phyloP scores from a whole-genome alignment of 2,113 vertebrate genomes.

The Aythya baeri region DNA sequence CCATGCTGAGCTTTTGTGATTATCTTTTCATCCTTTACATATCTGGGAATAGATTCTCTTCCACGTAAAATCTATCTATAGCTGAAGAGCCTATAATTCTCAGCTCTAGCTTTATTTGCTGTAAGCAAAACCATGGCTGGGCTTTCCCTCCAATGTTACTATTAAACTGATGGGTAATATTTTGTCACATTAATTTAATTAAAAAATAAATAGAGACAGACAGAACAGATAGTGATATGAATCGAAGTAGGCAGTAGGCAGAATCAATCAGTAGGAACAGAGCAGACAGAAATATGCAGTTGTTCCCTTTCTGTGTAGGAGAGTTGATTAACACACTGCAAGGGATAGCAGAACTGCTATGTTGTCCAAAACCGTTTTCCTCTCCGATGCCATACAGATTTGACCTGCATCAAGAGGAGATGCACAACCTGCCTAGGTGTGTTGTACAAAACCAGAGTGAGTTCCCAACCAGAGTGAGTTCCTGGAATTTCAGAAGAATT shows the following conservation, averaged over 20 bases:
- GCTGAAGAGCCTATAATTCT: background rate
- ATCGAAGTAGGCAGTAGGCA: background rate
- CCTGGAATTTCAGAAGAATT: background rate
- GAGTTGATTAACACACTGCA: background rate
- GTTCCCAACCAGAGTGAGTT: too few relatives aligned
- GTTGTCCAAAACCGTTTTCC: background rate
- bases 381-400: background rate
- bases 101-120: background rate
- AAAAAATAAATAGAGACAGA: background rate
- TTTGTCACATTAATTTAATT: background rate
- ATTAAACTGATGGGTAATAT: background rate
- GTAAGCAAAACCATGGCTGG: background rate
- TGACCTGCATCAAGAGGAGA: background rate
- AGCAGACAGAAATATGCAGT: background rate
- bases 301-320: background rate
- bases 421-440: background rate
- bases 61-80: background rate
- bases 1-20: too few relatives aligned
- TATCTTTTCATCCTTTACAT: too few relatives aligned
- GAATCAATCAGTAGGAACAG: background rate
- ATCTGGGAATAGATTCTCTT: too few relatives aligned
- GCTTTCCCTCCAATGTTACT: background rate
- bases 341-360: background rate
- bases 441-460: background rate
- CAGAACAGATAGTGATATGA: background rate